Percentiles rank a stretch among this genome's conserved stretches.
phyloP scores from a whole-genome alignment of 2,888 invertebrate species.

The Sesia bembeciformis region DNA sequence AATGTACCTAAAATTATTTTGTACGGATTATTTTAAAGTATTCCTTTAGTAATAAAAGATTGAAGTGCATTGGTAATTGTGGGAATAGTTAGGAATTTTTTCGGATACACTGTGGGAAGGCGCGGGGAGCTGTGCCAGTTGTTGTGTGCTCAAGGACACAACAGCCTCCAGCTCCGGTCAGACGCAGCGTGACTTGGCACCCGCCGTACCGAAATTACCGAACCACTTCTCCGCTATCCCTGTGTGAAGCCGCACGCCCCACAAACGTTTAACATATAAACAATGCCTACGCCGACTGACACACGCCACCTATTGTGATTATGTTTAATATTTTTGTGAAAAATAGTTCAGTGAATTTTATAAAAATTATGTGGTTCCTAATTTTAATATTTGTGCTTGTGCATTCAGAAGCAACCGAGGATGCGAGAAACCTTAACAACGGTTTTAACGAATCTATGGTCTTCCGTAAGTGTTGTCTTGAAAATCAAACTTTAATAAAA shows the following conservation, averaged over 20 bases:
- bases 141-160: constrained; percentile 40
- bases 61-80: background rate
- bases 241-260: constrained; percentile 8
- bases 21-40: background rate
- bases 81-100: background rate
- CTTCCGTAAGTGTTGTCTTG: constrained; percentile 58
- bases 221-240: constrained; percentile 3
- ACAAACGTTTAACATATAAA: constrained; percentile 17
- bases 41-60: background rate
- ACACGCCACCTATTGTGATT: constrained; percentile 45
- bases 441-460: constrained; percentile 17
- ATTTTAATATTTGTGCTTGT: constrained; percentile 30
- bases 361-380: constrained; percentile 38
- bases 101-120: constrained; percentile 8
- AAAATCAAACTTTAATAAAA: constrained; percentile 40
- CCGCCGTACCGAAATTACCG: constrained; percentile 4
- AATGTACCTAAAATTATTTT: background rate
- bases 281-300: constrained; percentile 48
- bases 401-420: constrained; percentile 16
- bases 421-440: constrained; percentile 9
- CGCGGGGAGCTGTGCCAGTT: constrained; percentile 11
- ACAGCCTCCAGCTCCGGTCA: constrained; percentile 45
- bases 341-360: constrained; percentile 10
- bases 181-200: constrained; percentile 34
- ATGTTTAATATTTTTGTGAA: constrained; percentile 13